Conservation (phyloP, 2,797 vertebrate genomes). For the Acanthurus tractus region DNA sequence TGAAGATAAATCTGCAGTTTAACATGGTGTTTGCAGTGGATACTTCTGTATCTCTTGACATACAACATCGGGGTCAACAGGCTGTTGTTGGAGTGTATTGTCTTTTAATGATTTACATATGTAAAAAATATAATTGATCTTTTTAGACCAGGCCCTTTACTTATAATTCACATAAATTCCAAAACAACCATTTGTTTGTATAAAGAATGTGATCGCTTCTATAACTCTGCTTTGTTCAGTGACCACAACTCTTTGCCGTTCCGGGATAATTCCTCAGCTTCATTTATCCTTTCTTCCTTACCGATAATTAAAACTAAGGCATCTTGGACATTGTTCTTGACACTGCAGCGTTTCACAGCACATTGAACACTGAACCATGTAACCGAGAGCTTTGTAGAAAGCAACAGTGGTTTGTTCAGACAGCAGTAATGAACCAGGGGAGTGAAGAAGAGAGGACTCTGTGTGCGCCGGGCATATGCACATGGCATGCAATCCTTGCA, state of each 20-base stretch:
- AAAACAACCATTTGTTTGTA: not conserved
- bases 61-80: too few species aligned
- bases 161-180: not conserved
- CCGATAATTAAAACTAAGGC: slow-evolving; percentile 11
- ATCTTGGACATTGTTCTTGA: slow-evolving; percentile 22
- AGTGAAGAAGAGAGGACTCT: slow-evolving; percentile 54
- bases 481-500: slow-evolving; percentile 53
- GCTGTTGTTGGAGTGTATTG: too few species aligned
- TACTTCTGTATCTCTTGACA: too few species aligned
- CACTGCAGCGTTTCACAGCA: slow-evolving; percentile 24
- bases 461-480: slow-evolving; percentile 50
- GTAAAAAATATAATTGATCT: not conserved
- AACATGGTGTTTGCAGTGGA: too few species aligned
- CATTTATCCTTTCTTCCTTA: slow-evolving; percentile 8
- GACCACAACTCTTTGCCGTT: not conserved
- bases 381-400: slow-evolving; percentile 33
- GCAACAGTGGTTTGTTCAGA: slow-evolving; percentile 44
- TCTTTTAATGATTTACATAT: too few species aligned
- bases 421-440: slow-evolving; percentile 45
- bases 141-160: not conserved
- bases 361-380: slow-evolving; percentile 26
- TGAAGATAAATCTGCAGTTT: too few species aligned
- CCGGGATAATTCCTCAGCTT: not conserved
- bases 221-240: not conserved
- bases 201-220: not conserved